Evolutionary conservation across 2,888 invertebrate species (phyloP).

Genomic region (Schizaphis graminum): DNA sequence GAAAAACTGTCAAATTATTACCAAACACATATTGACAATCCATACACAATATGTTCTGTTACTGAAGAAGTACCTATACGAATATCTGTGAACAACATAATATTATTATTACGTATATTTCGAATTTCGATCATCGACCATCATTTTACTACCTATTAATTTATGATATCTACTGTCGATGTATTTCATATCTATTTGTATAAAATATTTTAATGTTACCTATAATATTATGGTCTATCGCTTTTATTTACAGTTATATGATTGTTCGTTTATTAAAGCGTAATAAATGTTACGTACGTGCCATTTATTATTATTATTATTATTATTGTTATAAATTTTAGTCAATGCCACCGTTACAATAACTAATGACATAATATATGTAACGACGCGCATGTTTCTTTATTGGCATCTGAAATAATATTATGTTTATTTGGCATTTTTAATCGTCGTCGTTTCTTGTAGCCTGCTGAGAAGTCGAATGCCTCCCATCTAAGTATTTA

Average conservation of each 20-base stretch:
- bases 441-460: background rate
- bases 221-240: background rate
- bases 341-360: background rate
- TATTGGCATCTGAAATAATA: background rate
- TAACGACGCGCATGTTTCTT: background rate
- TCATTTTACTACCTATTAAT: background rate
- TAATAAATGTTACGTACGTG: background rate
- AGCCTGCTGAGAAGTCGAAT: background rate
- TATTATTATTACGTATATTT: background rate
- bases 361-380: background rate
- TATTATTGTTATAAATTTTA: background rate
- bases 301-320: constrained; percentile 23
- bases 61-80: background rate
- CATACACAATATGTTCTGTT: background rate
- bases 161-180: constrained; percentile 10
- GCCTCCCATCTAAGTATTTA: constrained; percentile 5
- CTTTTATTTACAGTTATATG: background rate
- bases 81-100: background rate
- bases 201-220: constrained; percentile 10
- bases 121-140: constrained; percentile 16
- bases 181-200: constrained; percentile 41
- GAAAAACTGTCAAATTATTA: constrained; percentile 3
- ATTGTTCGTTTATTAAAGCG: background rate
- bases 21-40: background rate
- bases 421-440: background rate